Base-by-base conservation (phyloP, 2,113 vertebrate genomes). In the Prochilodus magdalenae region DNA sequence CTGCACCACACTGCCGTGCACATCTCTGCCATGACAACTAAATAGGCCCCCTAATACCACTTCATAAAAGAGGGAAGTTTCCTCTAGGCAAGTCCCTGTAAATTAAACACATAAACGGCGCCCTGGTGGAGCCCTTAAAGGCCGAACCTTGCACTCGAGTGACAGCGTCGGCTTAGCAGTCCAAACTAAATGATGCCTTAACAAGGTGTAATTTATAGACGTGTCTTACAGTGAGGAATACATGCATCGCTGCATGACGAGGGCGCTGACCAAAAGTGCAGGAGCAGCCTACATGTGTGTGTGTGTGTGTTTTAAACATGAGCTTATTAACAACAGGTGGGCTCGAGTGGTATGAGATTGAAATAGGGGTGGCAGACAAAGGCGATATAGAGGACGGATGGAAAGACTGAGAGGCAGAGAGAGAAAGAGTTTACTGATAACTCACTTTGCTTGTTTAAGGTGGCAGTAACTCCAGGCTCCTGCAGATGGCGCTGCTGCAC, bases 301-400 rank as follows among this genome's bases (percentile, higher is more conserved):
- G 27, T 55, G 36, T 22, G 62, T 80, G 53, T 76, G 77, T 65
- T n/a, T 60, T 26, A 24, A 26, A 11, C 57, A 26, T 44, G 62
- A 55, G 65, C 90, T 95, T 94, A 95, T 96, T 94, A 94, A 91
- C 88, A 93, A 93, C 94, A 95, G 93, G 93, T 95, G 93, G 92
- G 89, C 91, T 87, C 90, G 90, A 90, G 91, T 91, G 75, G 18
- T 75, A 82, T 91, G 90, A 89, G 90, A 89, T 90, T 82, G 90
- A 88, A 81, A 89, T 85, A 75, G 83, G 83, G 90, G 83, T 78
- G 29, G 85, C 77, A 86, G 24, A 47, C 85, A 75, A 66, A 73
- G 60, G 63, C 33, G 65, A 33, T 67, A 8, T 5, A 33, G 30
- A 20, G 30, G 29, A 63, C 27, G 15, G 26, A 29, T 0, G n/a